Percentiles rank a stretch among this genome's conserved stretches.
phyloP scores from a whole-genome alignment of 2,797 vertebrate genomes.

The Pseudochirops cupreus region DNA sequence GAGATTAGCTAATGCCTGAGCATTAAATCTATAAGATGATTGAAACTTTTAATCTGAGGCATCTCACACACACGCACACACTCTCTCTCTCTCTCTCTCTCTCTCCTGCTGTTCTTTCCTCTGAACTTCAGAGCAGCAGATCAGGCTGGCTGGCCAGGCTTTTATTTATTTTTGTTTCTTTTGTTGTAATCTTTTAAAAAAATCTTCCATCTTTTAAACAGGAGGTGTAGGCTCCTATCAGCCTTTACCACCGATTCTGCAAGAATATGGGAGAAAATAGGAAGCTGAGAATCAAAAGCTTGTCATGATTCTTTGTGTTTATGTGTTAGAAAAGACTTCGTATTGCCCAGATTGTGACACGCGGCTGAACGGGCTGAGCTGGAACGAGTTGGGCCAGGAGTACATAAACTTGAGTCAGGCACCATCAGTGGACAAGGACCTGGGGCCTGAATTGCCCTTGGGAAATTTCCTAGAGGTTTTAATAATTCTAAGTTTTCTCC shows the following conservation, averaged over 20 bases:
- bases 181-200: conserved; percentile 59
- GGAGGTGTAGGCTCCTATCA: conserved; percentile 76
- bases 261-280: conserved; percentile 72
- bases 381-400: background rate
- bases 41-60: conserved; percentile 54
- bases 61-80: background rate
- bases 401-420: background rate
- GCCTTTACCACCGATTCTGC: conserved; percentile 72
- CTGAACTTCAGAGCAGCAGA: conserved; percentile 68
- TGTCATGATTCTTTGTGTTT: conserved; percentile 72
- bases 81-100: too few relatives aligned
- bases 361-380: background rate
- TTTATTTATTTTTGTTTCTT: conserved; percentile 3
- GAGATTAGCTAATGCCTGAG: conserved; percentile 66
- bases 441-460: background rate
- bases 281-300: conserved; percentile 75
- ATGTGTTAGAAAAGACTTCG: conserved; percentile 39
- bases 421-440: background rate
- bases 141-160: conserved; percentile 65
- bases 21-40: conserved; percentile 60
- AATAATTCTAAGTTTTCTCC: background rate
- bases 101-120: conserved; percentile 61
- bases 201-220: conserved; percentile 74
- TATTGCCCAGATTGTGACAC: background rate
- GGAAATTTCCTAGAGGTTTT: background rate